Percentiles rank a stretch among this genome's conserved stretches.
These are phyloP conservation scores for Sphaerophoria rueppellii DNA, from an alignment of 2,888 invertebrate genomes.

Conservation along the genomic window DNA sequence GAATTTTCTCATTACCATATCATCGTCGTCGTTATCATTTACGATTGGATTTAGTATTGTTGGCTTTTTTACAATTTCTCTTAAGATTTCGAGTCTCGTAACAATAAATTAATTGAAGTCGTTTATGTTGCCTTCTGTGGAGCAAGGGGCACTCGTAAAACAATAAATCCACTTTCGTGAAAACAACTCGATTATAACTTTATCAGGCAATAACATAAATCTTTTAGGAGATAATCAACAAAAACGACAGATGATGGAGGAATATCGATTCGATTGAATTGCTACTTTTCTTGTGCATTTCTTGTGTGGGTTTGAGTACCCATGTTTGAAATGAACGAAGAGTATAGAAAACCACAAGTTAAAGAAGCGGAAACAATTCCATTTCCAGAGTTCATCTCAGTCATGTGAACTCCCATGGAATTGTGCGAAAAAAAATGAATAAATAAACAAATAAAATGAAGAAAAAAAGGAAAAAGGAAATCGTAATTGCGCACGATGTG, in stretches of 20 bases:
- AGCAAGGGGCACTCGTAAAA: background rate
- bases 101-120: constrained; percentile 51
- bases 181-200: constrained; percentile 53
- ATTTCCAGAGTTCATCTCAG: constrained; percentile 62
- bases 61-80: constrained; percentile 51
- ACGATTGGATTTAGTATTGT: constrained; percentile 52
- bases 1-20: constrained; percentile 43
- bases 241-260: constrained; percentile 1
- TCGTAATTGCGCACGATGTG: constrained; percentile 19
- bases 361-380: constrained; percentile 69
- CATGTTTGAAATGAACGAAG: background rate
- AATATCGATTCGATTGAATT: constrained; percentile 37
- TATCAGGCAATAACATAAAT: constrained; percentile 69
- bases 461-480: constrained; percentile 9
- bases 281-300: constrained; percentile 22
- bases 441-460: constrained; percentile 3
- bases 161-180: constrained; percentile 24
- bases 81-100: constrained; percentile 45
- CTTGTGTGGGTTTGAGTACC: background rate
- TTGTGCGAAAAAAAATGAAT: constrained; percentile 25
- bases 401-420: constrained; percentile 56
- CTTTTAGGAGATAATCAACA: constrained; percentile 60
- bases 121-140: constrained; percentile 14
- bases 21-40: constrained; percentile 66
- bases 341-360: constrained; percentile 56